Evolutionary conservation across 2,888 invertebrate species (phyloP), one percentile per base, ranked within the genome.

Genomic region (Abrostola triplasia): DNA sequence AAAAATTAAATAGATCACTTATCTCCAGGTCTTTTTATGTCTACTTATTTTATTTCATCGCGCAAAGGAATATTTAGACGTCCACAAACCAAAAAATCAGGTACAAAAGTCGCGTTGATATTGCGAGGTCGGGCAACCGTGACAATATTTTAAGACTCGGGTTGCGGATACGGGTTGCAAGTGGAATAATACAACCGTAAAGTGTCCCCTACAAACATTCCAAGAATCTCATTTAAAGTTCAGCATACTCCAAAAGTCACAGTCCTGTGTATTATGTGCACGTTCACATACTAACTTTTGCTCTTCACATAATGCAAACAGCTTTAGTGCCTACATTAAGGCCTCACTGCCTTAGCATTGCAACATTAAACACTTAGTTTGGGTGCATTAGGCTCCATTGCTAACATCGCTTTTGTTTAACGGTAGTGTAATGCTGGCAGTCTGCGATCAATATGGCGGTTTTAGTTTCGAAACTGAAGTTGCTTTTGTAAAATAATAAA

Each of bases 181-280:
- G 77, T 71, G 76, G 83, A 83, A 79, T 77, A 76, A 65, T 64
- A 77, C 79, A 82, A 81, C 81, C 77, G 73, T 84, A 85, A 86
- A 87, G 83, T 85, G 86, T 85, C 83, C 81, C 83, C 82, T 84
- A 82, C 85, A 87, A 88, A 87, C 88, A 87, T 88, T 84, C 82
- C 79, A 85, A 84, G 87, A 87, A 88, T 89, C 89, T 88, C 86
- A 87, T 89, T 88, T 89, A 88, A 89, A 87, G 87, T 89, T 88
- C 80, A 84, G 82, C 85, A 84, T 86, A 84, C 83, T 87, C 82
- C 70, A 72, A 86, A 84, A 87, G 87, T 87, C 86, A 80, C 76
- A 82, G 79, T 77, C 73, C 79, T 85, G 83, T 73, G 73, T 84
- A 85, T 85, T 85, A 85, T 84, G 79, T 81, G 84, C 83, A 83